Evolutionary conservation across 2,888 invertebrate species (phyloP), one percentile per base, ranked within the genome.

Genomic region (Dicyrtomina minuta): DNA sequence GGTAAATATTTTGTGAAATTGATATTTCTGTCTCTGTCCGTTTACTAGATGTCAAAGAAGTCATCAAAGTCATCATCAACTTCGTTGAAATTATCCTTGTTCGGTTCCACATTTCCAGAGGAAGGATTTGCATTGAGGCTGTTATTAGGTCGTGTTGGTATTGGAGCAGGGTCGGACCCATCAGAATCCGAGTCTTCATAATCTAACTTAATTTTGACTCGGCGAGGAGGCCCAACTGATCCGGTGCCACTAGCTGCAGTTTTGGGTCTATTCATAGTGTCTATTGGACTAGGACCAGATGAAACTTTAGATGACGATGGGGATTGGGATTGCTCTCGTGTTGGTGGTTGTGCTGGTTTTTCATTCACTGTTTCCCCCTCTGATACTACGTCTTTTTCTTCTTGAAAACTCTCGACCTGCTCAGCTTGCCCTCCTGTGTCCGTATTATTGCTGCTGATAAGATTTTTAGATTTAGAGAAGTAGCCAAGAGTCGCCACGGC

Each of bases 101-200:
- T 27, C 10, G 39, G 39, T 33, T n/a, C 49, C 20, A 17, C 22
- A 3, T 5, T 13, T 17, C 24, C 62, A 27, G 62, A 39, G 15
- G 39, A 43, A 2, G 46, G 20, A 4, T 8, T 15, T n/a, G 17
- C 33, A 12, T 51, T 5, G n/a, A n/a, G 24, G 13, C 33, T 15
- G 5, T 56, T 46, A 5, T 33, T n/a, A 24, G n/a, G 12, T 56
- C 12, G 13, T 24, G 26, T 1, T 33, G 22, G 41, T 27, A n/a
- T n/a, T n/a, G 22, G 27, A 58, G 12, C 33, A 13, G 39, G 3
- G 1, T 65, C 65, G n/a, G 55, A 55, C 17, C 20, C 20, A 10
- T 67, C 67, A 26, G 67, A 67, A 22, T 67, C 67, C 1, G 67
- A 46, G 17, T 67, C 64, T 12, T 64, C 56, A 33, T 67, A 56